phyloP scores from a whole-genome alignment of 30 jellyfish, hydroid and myxozoan species.

The Hydra vulgaris region DNA sequence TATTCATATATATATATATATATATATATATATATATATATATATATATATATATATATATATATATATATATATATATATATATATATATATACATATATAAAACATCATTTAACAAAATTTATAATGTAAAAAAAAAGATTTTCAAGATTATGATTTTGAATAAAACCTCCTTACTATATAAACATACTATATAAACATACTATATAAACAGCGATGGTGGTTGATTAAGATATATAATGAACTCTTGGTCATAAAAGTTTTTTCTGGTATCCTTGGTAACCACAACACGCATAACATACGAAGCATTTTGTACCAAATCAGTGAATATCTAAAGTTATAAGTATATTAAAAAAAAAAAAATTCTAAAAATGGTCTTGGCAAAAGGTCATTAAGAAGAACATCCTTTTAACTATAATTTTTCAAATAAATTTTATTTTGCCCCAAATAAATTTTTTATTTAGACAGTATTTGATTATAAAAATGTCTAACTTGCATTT shows the following conservation, averaged over 20 bases:
- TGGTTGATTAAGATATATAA: conserved; percentile 58
- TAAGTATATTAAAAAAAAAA: not conserved
- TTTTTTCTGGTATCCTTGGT: conserved; percentile 54
- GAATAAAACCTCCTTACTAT: no score
- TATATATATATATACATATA: no score
- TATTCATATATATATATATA: no score
- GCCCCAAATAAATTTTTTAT: no score
- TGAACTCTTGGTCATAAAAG: conserved; percentile 61
- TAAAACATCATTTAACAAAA: no score
- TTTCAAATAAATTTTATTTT: not conserved
- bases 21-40: no score
- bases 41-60: no score
- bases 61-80: no score
- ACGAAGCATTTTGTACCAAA: conserved; percentile 34
- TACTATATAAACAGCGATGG: conserved; percentile 81
- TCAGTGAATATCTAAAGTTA: conserved; percentile 46
- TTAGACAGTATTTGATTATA: not conserved
- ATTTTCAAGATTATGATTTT: no score
- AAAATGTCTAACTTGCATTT: no score
- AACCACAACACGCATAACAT: conserved; percentile 59
- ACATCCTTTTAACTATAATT: not conserved
- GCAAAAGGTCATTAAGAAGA: not conserved
- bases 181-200: no score
- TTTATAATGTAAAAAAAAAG: no score
- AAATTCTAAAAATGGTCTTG: not conserved